Evolutionary conservation across 2,797 vertebrate genomes (phyloP).

Genomic region (Spinibarbus caldwelli): DNA sequence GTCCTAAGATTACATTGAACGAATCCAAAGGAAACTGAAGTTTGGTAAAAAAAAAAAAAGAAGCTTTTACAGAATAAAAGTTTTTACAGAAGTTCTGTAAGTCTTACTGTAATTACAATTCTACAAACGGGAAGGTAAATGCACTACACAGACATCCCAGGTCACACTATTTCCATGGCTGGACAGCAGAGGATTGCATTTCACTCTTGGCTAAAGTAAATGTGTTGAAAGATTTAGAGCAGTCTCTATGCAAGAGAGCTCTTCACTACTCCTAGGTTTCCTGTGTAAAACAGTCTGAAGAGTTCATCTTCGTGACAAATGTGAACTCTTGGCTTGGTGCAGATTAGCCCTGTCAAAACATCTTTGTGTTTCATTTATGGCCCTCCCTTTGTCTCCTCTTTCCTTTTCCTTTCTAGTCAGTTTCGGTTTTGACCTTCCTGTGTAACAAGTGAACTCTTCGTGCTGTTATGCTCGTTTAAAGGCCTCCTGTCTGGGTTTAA

Average conservation of each 20-base stretch:
- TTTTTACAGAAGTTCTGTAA: neutral
- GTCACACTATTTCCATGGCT: conserved; percentile 5
- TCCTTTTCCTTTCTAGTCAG: neutral
- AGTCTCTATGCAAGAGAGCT: neutral
- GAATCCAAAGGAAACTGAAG: neutral
- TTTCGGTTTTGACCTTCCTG: neutral
- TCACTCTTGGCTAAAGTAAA: conserved; percentile 12
- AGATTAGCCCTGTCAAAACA: conserved; percentile 44
- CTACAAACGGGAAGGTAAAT: neutral
- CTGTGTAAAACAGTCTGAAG: conserved; percentile 16
- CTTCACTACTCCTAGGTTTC: conserved; percentile 12
- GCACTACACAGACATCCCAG: neutral
- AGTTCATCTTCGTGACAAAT: conserved; percentile 18
- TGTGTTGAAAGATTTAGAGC: conserved; percentile 25
- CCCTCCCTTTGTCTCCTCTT: conserved; percentile 15
- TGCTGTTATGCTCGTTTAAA: conserved; percentile 9
- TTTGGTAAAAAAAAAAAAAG: neutral
- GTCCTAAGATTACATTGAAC: neutral
- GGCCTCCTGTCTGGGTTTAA: neutral
- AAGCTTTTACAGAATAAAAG: too few relatives aligned
- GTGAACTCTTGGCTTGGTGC: conserved; percentile 24
- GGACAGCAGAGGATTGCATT: conserved; percentile 6
- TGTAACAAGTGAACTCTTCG: neutral
- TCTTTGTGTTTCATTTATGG: conserved; percentile 36
- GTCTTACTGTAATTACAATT: neutral